Evolutionary conservation across 1,140 invertebrate genomes (phyloP).

Genomic region (Trypoxylus dichotomus): DNA sequence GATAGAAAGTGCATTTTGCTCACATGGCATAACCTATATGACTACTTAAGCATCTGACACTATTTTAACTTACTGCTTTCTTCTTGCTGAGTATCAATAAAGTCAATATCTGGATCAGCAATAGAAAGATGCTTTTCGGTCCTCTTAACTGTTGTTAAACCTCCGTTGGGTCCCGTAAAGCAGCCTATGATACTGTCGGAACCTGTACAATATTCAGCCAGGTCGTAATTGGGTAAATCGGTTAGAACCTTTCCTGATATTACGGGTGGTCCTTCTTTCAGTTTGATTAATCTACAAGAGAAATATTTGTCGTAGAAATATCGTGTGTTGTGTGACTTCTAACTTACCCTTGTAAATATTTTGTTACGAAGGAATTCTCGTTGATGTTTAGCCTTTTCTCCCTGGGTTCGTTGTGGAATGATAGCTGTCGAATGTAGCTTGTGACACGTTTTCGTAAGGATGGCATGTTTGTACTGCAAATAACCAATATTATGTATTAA

Average conservation of each 20-base stretch:
- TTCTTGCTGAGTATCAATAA: slow-evolving; percentile 68
- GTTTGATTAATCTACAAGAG: slow-evolving; percentile 41
- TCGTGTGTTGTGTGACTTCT: neutral
- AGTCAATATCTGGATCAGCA: slow-evolving; percentile 72
- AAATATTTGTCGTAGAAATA: slow-evolving; percentile 16
- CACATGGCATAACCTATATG: too few relatives aligned
- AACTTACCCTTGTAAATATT: slow-evolving; percentile 72
- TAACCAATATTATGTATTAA: neutral
- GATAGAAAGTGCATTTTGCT: too few relatives aligned
- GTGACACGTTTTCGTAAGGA: slow-evolving; percentile 73
- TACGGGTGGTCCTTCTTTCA: slow-evolving; percentile 61
- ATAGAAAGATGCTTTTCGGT: slow-evolving; percentile 67
- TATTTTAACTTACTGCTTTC: slow-evolving; percentile 50
- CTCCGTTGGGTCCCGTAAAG: slow-evolving; percentile 76
- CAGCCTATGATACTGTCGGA: slow-evolving; percentile 63
- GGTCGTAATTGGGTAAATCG: slow-evolving; percentile 62
- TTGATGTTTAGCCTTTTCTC: slow-evolving; percentile 58
- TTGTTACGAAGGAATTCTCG: slow-evolving; percentile 70
- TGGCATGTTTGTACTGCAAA: slow-evolving; percentile 59
- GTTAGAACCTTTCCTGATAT: slow-evolving; percentile 67
- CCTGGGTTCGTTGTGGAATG: slow-evolving; percentile 65
- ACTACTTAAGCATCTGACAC: too few relatives aligned
- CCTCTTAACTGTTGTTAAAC: slow-evolving; percentile 71
- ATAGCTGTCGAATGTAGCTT: slow-evolving; percentile 73
- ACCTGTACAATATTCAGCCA: slow-evolving; percentile 59